Evolutionary conservation across 1,140 invertebrate genomes (phyloP).

Genomic region (Manduca sexta): DNA sequence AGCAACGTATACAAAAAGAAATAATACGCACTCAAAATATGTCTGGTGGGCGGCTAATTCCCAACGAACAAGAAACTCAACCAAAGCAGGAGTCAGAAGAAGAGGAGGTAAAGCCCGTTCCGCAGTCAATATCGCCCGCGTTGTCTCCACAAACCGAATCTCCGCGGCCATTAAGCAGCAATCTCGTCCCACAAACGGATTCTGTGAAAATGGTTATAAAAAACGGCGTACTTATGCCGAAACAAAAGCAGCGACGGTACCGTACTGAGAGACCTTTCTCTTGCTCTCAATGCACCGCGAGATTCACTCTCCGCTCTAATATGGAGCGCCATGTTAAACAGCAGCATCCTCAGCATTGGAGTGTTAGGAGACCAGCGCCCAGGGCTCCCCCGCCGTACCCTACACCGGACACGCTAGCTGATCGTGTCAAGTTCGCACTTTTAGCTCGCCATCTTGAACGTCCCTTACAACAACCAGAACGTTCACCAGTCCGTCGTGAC

Average conservation of each 20-base stretch:
- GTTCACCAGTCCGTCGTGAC: constrained; percentile 65
- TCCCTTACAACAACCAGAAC: constrained; percentile 59
- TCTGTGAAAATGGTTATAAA: constrained; percentile 92
- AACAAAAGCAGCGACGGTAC: constrained; percentile 92
- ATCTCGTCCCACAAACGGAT: constrained; percentile 65
- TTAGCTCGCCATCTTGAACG: constrained; percentile 83
- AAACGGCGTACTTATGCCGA: constrained; percentile 90
- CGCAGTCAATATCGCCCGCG: constrained; percentile 38
- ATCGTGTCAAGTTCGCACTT: constrained; percentile 86
- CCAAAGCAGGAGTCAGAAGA: constrained; percentile 57
- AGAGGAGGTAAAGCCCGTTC: constrained; percentile 57
- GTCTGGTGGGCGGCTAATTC: constrained; percentile 78
- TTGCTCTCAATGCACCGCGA: constrained; percentile 90
- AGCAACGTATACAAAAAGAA: constrained; percentile 79
- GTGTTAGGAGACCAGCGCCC: constrained; percentile 78
- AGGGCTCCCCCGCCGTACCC: constrained; percentile 63
- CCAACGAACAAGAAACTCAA: constrained; percentile 68
- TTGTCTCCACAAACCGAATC: constrained; percentile 54
- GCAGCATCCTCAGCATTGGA: constrained; percentile 92
- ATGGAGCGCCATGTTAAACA: constrained; percentile 96
- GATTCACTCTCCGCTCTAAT: constrained; percentile 92
- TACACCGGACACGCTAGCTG: constrained; percentile 73
- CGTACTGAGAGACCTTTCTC: constrained; percentile 92
- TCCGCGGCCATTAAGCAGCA: constrained; percentile 45
- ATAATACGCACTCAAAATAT: constrained; percentile 78